Base-by-base conservation (phyloP, 1,140 invertebrate species). In the Drosophila azteca region DNA sequence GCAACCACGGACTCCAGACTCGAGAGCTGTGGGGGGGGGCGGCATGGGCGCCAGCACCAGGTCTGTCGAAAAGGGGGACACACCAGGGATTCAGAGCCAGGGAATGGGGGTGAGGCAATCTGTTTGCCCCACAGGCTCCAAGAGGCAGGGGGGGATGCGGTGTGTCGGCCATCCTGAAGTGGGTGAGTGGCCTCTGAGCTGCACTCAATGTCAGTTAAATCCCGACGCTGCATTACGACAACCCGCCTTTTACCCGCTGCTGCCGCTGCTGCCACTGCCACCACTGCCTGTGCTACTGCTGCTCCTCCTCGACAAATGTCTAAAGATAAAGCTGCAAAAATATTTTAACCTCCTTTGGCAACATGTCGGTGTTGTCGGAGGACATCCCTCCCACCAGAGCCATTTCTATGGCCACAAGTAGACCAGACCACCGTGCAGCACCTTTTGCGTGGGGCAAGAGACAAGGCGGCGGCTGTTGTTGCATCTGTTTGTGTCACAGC, bases 291-390 rank as follows among this genome's bases (percentile, higher is more conserved):
- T n/a, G 4, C 41, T 9, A 1, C 29, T 3, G 5, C 46, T 39
- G 1, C 24, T 15, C 31, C 15, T 17, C 15, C 69, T 68, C 74
- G 64, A 78, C 79, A 79, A 84, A 71, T 79, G 77, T 83, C 83
- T 68, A 76, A 89, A 88, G 84, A 88, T 88, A 88, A 88, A 89
- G 83, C 84, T 89, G 84, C 83, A 88, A 89, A 88, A 89, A 88
- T 88, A 88, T 88, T 88, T 89, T 83, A 88, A 77, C 76, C 87
- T 88, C 71, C 84, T 89, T 88, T 88, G 84, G 83, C 83, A 87
- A 81, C 75, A 83, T 88, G 83, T 81, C 81, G 77, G 77, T 22
- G 77, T 22, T 69, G 66, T 41, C 24, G 51, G 24, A 58, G 52
- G 52, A 70, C 52, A 70, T 13, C 55, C 46, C 45, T 41, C 24